These are phyloP conservation scores for Motacilla tschutschensis DNA, from an alignment of 2,113 vertebrate species.

Conservation along the genomic window DNA sequence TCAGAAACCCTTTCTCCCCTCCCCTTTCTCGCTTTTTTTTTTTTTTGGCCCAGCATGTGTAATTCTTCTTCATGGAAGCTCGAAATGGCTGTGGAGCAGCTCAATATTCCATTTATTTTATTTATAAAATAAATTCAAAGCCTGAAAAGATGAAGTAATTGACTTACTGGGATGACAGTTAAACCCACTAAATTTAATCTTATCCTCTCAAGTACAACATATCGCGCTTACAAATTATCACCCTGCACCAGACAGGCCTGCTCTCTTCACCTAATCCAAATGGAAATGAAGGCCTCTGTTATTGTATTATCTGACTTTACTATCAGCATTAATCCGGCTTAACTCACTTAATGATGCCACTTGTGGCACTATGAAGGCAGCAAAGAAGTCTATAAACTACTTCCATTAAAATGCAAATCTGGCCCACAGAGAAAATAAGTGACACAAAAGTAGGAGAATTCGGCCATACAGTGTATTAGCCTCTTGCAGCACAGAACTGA, in stretches of 20 bases:
- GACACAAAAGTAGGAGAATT: slow-evolving; percentile 90
- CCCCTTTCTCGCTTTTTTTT: not conserved
- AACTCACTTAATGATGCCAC: slow-evolving; percentile 99
- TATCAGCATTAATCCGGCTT: slow-evolving; percentile 98
- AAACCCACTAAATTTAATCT: slow-evolving; percentile 90
- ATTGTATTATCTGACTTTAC: slow-evolving; percentile 94
- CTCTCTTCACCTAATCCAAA: slow-evolving; percentile 86
- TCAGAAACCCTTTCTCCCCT: slow-evolving; percentile 68
- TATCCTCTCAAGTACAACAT: slow-evolving; percentile 87
- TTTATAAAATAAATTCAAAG: slow-evolving; percentile 88
- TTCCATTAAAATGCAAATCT: slow-evolving; percentile 99
- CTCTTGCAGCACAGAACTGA: slow-evolving; percentile 75
- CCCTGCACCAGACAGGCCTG: slow-evolving; percentile 81
- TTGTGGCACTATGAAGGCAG: slow-evolving; percentile 93
- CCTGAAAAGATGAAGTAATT: slow-evolving; percentile 88
- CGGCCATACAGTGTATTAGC: slow-evolving; percentile 76
- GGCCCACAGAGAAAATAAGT: slow-evolving; percentile 89
- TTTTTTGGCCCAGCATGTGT: slow-evolving; percentile 73
- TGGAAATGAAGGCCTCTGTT: slow-evolving; percentile 86
- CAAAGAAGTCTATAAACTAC: slow-evolving; percentile 97
- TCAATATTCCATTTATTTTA: slow-evolving; percentile 89
- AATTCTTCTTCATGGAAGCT: slow-evolving; percentile 82
- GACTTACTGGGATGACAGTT: slow-evolving; percentile 86
- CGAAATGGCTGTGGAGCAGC: slow-evolving; percentile 77
- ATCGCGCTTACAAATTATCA: slow-evolving; percentile 87